Percentiles rank a stretch among this genome's conserved stretches.
Conservation (phyloP, 2,888 invertebrate genomes). For the Sussaba pulchella region DNA sequence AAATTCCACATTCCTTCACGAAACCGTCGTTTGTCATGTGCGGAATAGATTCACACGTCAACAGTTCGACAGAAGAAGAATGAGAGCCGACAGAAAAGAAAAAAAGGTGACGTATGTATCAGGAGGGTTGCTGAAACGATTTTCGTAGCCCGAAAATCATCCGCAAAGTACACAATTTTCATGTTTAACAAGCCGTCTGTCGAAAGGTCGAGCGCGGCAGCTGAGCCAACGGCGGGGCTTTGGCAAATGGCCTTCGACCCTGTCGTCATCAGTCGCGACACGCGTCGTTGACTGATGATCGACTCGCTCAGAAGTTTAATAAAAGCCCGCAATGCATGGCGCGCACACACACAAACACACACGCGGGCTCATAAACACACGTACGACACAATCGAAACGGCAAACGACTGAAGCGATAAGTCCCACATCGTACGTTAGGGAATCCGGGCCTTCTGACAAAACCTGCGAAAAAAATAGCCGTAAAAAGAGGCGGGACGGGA, state of each 20-base stretch:
- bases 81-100: background rate
- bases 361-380: background rate
- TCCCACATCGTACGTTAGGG: background rate
- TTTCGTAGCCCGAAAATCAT: slow-evolving; percentile 21
- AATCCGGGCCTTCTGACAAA: background rate
- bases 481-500: no score
- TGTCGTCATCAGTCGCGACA: slow-evolving; percentile 45
- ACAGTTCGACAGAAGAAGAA: background rate
- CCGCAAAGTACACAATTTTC: slow-evolving; percentile 13
- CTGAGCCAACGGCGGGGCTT: slow-evolving; percentile 11
- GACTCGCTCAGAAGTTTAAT: slow-evolving; percentile 48
- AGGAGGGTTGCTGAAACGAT: background rate
- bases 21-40: background rate
- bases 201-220: background rate
- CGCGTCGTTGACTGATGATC: slow-evolving; percentile 63
- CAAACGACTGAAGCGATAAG: slow-evolving; percentile 40
- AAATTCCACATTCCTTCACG: no score
- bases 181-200: background rate
- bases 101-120: background rate
- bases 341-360: background rate
- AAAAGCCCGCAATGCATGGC: slow-evolving; percentile 12
- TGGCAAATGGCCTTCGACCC: slow-evolving; percentile 50
- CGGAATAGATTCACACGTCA: background rate
- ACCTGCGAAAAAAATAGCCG: no score
- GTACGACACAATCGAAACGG: slow-evolving; percentile 8